Conservation (phyloP, 2,797 vertebrate genomes). For the Mus minutoides region DNA sequence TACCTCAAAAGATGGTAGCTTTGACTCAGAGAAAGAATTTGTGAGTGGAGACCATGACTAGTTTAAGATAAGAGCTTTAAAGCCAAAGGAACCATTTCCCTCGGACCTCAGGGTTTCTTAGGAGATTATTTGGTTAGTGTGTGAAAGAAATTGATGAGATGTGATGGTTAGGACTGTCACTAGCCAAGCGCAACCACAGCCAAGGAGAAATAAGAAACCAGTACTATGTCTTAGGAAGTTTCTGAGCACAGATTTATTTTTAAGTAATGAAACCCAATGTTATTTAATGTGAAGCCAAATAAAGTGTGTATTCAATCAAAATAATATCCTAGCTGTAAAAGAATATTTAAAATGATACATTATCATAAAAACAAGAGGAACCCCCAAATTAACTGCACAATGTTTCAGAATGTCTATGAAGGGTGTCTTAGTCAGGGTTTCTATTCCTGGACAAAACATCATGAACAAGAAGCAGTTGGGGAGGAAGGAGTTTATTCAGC, state of each 20-base stretch:
- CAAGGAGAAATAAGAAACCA: neutral
- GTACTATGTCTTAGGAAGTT: neutral
- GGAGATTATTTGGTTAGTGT: neutral
- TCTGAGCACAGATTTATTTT: neutral
- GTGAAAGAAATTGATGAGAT: neutral
- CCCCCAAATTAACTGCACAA: neutral
- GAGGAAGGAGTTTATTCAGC: too few species aligned
- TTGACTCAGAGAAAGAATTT: neutral
- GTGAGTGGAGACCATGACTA: neutral
- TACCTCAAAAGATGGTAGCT: neutral
- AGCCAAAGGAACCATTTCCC: neutral
- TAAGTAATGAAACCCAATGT: neutral
- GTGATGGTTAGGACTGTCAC: neutral
- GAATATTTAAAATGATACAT: neutral
- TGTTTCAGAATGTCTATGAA: neutral
- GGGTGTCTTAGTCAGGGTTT: too few species aligned
- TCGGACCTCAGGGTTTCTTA: neutral
- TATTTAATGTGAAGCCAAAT: neutral
- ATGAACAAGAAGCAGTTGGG: too few species aligned
- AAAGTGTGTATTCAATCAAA: neutral
- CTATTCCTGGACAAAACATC: too few species aligned
- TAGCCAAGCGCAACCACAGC: neutral
- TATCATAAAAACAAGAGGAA: conserved; percentile 21
- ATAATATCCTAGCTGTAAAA: conserved; percentile 25
- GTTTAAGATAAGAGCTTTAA: neutral